Evolutionary conservation across 2,797 vertebrate genomes (phyloP).

Genomic region (Sarcoramphus papa): DNA sequence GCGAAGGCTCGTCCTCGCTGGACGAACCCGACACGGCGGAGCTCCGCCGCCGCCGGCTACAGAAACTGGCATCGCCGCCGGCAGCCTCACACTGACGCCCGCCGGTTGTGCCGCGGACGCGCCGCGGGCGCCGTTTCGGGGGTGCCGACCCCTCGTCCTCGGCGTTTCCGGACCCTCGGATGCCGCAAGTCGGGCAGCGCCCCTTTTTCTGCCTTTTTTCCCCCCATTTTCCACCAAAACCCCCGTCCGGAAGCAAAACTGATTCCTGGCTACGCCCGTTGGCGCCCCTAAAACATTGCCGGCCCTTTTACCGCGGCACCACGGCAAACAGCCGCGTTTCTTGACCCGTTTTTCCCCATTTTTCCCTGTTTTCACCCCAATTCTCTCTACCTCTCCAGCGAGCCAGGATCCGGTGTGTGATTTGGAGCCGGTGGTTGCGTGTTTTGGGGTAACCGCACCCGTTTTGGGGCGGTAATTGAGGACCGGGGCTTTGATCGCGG

Average conservation of each 20-base stretch:
- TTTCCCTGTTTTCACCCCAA: neutral
- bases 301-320: neutral
- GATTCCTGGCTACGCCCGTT: neutral
- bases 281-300: neutral
- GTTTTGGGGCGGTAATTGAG: too few relatives aligned
- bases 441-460: neutral
- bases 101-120: neutral
- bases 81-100: slow-evolving; percentile 75
- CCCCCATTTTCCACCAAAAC: neutral
- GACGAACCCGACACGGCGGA: slow-evolving; percentile 84
- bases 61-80: slow-evolving; percentile 83
- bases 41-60: slow-evolving; percentile 86
- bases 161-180: neutral
- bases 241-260: neutral
- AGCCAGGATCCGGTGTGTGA: neutral
- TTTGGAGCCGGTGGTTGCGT: neutral
- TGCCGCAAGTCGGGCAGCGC: fast-evolving
- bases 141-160: too few relatives aligned
- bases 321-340: neutral
- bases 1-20: slow-evolving; percentile 49
- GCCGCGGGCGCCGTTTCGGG: neutral
- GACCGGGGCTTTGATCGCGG: neutral
- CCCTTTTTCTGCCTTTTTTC: neutral
- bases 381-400: neutral
- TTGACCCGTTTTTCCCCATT: neutral